Evolutionary conservation across 2,888 invertebrate species (phyloP).

Genomic region (Sesia bembeciformis): DNA sequence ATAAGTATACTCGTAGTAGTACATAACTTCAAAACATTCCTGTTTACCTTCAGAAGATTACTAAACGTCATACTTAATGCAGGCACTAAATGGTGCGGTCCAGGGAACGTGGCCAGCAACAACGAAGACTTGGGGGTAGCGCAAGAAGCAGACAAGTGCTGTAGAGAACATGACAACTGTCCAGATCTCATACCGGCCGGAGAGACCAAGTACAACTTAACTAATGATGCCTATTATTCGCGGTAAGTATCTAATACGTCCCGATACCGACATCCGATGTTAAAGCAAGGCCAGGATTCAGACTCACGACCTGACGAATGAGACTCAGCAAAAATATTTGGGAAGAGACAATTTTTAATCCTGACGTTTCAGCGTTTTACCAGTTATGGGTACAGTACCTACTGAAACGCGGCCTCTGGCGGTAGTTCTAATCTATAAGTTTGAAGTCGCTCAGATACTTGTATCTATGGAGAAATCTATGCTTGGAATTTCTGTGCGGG

Average conservation of each 20-base stretch:
- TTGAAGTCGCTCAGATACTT: too few species aligned
- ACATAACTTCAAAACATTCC: background rate
- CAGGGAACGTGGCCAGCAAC: conserved; percentile 77
- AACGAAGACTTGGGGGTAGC: conserved; percentile 79
- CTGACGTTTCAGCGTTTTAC: too few species aligned
- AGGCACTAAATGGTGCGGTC: conserved; percentile 89
- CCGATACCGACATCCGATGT: background rate
- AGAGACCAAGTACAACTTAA: conserved; percentile 71
- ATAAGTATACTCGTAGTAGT: too few species aligned
- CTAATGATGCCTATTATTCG: conserved; percentile 76
- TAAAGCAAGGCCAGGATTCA: too few species aligned
- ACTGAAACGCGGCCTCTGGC: too few species aligned
- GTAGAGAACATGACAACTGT: conserved; percentile 82
- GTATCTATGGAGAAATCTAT: too few species aligned
- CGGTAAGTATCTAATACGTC: conserved; percentile 41
- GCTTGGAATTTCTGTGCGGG: too few species aligned
- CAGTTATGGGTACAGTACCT: too few species aligned
- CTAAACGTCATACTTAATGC: conserved; percentile 5
- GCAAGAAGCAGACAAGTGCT: conserved; percentile 79
- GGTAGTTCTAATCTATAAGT: too few species aligned
- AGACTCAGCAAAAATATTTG: too few species aligned
- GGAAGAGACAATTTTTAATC: too few species aligned
- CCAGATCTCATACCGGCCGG: conserved; percentile 74
- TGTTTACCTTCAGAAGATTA: background rate
- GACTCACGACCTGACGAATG: too few species aligned